Evolutionary conservation across 2,888 invertebrate species (phyloP), one percentile per base, ranked within the genome.

Genomic region (Nemurella pictetii): DNA sequence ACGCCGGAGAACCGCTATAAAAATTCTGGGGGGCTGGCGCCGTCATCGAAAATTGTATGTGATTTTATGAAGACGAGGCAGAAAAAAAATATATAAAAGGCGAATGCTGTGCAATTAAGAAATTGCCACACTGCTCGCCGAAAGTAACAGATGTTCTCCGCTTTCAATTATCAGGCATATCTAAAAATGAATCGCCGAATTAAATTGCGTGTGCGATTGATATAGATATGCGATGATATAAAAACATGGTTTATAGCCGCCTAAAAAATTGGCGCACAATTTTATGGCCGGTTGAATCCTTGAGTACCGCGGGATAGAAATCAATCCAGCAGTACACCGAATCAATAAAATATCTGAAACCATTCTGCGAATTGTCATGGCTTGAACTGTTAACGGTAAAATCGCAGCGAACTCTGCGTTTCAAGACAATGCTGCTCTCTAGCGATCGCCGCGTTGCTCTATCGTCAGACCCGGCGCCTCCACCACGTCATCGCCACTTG

Each of bases 21-120:
- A 82, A 82, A 55, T 55, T 55, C 27, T 75, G 75, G 75, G 9
- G 26, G 26, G 75, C 75, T 75, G 75, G 75, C 28, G 75, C 75
- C 75, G 55, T 55, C 55, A 55, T 55, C 75, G 75, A 26, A 75
- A 75, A 26, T 26, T 75, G 75, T 75, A 75, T 75, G 75, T 27
- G 75, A 27, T 26, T 75, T 26, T 75, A 28, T 75, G 25, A 27
- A 27, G 75, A 75, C 75, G 28, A 75, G 15, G 75, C 55, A 9
- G 55, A 9, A 9, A 75, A 75, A 75, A 75, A 75, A 75, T 27
- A 9, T 9, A 36, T 36, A 36, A 36, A 36, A 36, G 12, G 26
- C 9, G 75, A 75, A 75, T 75, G 28, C 28, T 27, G 26, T 26
- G 55, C 55, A 55, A 20, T 55, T 55, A 55, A 55, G 20, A 55